A percentile compares a stretch with the other conserved stretches of the same genome.
These are phyloP conservation scores for Corythoichthys haematopterus DNA, from an alignment of 2,113 vertebrate species.

Conservation along the genomic window DNA sequence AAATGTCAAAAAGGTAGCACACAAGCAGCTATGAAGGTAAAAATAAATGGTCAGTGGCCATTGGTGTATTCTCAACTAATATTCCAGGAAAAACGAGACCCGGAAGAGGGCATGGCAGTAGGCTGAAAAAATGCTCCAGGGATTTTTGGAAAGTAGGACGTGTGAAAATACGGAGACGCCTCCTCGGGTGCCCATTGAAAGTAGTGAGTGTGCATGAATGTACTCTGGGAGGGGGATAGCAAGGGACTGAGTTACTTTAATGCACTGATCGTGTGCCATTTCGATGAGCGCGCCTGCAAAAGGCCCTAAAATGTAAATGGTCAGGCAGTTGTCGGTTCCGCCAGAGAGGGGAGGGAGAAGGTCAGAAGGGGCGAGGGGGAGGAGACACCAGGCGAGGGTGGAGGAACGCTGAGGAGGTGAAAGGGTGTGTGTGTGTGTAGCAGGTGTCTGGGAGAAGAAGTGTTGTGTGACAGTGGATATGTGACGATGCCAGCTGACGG, in stretches of 20 bases:
- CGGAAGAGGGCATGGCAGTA: background rate
- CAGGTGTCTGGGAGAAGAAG: constrained; percentile 55
- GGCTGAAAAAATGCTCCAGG: constrained; percentile 9
- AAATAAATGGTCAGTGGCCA: background rate
- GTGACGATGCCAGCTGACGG: constrained; percentile 28
- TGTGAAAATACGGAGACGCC: constrained; percentile 4
- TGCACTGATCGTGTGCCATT: constrained; percentile 58
- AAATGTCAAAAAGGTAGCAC: background rate
- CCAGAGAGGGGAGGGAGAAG: constrained; percentile 16
- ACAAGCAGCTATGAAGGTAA: background rate
- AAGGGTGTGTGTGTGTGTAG: constrained; percentile 33
- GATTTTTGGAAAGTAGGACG: background rate
- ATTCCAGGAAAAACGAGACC: background rate
- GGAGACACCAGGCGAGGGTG: constrained; percentile 19
- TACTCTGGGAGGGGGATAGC: constrained; percentile 6
- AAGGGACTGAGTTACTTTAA: constrained; percentile 59
- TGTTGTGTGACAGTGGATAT: constrained; percentile 30
- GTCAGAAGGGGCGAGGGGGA: constrained; percentile 40
- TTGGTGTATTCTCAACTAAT: background rate
- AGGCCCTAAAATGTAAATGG: constrained; percentile 66
- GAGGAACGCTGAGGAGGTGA: constrained; percentile 17
- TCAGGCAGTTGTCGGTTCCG: constrained; percentile 45
- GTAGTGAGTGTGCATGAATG: constrained; percentile 9
- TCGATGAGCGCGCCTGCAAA: constrained; percentile 38
- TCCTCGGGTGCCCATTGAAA: constrained; percentile 12